These are phyloP conservation scores for Rhynchotus rufescens DNA, from an alignment of 2,797 vertebrate genomes.

Conservation along the genomic window DNA sequence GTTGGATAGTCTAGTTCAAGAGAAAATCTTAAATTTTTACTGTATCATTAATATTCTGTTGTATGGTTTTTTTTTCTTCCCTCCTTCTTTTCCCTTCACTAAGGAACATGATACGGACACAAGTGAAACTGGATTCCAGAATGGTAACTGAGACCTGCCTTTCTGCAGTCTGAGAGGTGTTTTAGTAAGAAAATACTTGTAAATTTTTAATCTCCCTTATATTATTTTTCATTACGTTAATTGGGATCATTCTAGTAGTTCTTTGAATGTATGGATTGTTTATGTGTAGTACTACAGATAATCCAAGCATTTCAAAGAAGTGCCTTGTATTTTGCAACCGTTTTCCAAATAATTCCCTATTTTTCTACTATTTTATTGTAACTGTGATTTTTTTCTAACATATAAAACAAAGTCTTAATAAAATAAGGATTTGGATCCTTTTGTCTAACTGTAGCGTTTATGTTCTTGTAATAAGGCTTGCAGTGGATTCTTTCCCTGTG, in stretches of 20 bases:
- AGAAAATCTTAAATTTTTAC: background rate
- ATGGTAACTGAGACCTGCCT: slow-evolving; percentile 52
- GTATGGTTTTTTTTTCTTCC: background rate
- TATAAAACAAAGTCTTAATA: slow-evolving; percentile 20
- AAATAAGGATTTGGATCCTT: slow-evolving; percentile 3
- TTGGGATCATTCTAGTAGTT: background rate
- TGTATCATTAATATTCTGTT: background rate
- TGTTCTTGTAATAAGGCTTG: background rate
- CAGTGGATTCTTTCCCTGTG: background rate
- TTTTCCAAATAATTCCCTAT: slow-evolving; percentile 59
- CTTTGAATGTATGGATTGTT: slow-evolving; percentile 11
- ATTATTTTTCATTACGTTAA: background rate
- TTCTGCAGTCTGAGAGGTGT: background rate
- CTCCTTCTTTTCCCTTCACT: background rate
- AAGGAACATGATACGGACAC: slow-evolving; percentile 90
- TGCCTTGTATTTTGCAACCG: slow-evolving; percentile 25
- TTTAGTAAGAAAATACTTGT: background rate
- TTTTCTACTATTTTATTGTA: slow-evolving; percentile 59
- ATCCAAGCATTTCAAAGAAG: slow-evolving; percentile 22
- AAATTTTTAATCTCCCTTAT: background rate
- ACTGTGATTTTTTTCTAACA: slow-evolving; percentile 46
- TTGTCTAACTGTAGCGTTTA: background rate
- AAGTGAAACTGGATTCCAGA: slow-evolving; percentile 81
- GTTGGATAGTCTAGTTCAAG: background rate
- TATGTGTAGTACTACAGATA: background rate